These are phyloP conservation scores for Callaeas wilsoni DNA, from an alignment of 2,113 vertebrate species.

Conservation along the genomic window DNA sequence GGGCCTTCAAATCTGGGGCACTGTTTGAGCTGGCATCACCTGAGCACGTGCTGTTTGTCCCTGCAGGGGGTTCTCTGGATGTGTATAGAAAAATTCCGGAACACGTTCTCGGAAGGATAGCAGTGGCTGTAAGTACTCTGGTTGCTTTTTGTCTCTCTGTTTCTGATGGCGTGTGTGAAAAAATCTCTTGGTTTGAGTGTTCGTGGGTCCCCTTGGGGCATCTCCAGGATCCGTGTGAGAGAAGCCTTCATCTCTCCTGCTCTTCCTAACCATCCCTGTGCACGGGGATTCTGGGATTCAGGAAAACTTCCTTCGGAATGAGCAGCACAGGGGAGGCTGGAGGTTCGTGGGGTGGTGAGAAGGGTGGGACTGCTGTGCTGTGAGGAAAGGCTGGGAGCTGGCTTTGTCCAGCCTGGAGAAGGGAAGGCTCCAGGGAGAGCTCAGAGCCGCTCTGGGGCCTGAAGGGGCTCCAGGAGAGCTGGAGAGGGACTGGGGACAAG, in stretches of 20 bases:
- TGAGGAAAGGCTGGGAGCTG: neutral
- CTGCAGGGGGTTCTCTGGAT: slow-evolving; percentile 93
- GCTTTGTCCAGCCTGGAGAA: neutral
- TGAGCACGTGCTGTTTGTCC: slow-evolving; percentile 22
- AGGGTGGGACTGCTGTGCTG: neutral
- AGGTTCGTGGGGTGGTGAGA: neutral
- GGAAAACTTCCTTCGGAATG: neutral
- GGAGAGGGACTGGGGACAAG: neutral
- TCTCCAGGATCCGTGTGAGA: neutral
- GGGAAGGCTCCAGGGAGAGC: neutral
- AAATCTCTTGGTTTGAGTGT: accelerated
- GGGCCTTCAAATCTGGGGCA: slow-evolving; percentile 28
- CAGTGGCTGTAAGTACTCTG: slow-evolving; percentile 86
- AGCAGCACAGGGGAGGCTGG: accelerated
- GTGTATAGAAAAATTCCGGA: slow-evolving; percentile 94
- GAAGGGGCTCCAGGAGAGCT: neutral
- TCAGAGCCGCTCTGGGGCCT: neutral
- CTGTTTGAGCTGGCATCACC: neutral
- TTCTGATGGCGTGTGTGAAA: neutral
- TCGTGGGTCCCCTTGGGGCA: neutral
- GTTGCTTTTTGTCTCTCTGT: accelerated
- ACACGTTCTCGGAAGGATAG: slow-evolving; percentile 91
- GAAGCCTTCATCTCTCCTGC: neutral
- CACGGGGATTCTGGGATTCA: neutral
- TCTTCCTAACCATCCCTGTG: neutral